Evolutionary conservation across 2,113 vertebrate genomes (phyloP).

Genomic region (Antigone vipio): DNA sequence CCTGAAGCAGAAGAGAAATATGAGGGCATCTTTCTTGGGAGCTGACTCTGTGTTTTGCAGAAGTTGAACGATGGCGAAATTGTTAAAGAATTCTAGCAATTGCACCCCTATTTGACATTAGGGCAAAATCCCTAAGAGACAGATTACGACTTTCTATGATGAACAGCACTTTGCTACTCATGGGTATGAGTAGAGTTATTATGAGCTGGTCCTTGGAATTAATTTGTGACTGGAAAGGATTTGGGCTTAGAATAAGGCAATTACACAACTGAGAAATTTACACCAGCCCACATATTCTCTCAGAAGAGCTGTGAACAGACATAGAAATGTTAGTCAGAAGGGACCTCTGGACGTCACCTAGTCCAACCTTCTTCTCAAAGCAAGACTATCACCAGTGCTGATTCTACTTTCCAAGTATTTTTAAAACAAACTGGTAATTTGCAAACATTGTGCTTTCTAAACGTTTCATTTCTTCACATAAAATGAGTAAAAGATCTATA

Average conservation of each 20-base stretch:
- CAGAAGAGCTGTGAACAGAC: neutral
- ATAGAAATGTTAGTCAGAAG: neutral
- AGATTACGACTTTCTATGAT: neutral
- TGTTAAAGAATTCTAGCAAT: neutral
- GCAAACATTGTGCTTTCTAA: neutral
- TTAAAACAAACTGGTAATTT: neutral
- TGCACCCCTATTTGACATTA: neutral
- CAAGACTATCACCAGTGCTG: neutral
- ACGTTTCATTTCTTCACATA: neutral
- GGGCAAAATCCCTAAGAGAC: neutral
- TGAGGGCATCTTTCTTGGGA: neutral
- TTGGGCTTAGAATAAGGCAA: neutral
- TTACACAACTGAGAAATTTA: neutral
- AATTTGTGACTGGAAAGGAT: neutral
- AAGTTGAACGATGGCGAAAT: neutral
- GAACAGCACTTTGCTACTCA: neutral
- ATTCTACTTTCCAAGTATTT: neutral
- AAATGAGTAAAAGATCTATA: neutral
- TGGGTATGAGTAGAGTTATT: fast-evolving
- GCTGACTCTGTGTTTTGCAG: neutral
- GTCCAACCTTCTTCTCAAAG: neutral
- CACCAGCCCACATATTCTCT: neutral
- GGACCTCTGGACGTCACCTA: neutral
- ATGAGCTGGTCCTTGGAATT: neutral
- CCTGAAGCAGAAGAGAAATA: neutral